Conservation (phyloP, 2,113 vertebrate genomes). For the Corvus moneduloides region DNA sequence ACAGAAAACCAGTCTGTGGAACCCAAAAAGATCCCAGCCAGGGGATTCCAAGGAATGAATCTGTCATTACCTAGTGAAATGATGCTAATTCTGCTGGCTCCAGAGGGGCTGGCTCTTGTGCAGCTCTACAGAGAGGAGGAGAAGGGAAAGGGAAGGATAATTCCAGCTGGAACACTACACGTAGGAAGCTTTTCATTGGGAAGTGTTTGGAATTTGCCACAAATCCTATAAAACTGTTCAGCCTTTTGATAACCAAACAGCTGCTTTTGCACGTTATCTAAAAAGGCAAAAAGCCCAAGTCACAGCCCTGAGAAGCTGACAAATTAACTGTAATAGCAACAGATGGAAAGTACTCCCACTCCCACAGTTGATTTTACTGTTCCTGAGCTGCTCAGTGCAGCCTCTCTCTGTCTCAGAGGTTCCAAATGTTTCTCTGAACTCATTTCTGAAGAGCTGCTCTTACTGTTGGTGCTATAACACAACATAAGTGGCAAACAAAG, state of each 20-base stretch:
- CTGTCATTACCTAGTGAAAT: not conserved
- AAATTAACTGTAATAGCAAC: not conserved
- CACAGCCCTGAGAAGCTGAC: not conserved
- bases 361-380: not conserved
- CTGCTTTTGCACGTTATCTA: constrained; percentile 16
- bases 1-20: not conserved
- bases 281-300: not conserved
- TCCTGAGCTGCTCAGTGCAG: not conserved
- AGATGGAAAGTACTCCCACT: not conserved
- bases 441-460: not conserved
- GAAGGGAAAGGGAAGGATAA: not conserved
- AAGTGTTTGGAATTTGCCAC: constrained; percentile 49
- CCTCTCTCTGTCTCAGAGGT: not conserved
- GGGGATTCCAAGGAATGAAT: not conserved
- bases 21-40: not conserved
- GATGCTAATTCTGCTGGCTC: not conserved
- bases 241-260: constrained; percentile 8
- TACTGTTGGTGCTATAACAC: not conserved
- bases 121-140: not conserved
- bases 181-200: constrained; percentile 33
- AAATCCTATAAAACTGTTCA: constrained; percentile 13
- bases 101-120: not conserved
- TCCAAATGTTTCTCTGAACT: not conserved
- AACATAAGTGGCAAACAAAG: not conserved
- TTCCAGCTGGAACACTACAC: constrained; percentile 63